Evolutionary conservation across 2,113 vertebrate species (phyloP).

Genomic region (Glareola pratincola): DNA sequence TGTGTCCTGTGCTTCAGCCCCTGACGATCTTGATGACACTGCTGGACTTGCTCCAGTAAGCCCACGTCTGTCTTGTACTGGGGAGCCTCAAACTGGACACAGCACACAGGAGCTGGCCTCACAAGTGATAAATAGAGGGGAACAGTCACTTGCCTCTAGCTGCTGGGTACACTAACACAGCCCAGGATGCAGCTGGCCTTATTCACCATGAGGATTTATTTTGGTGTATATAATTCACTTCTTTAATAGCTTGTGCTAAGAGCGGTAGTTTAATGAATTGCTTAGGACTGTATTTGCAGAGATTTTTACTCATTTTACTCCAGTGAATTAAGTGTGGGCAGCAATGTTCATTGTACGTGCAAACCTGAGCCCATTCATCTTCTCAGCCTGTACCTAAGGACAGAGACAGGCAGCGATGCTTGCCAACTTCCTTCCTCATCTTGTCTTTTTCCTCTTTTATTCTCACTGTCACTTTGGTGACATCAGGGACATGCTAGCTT

Average conservation of each 20-base stretch:
- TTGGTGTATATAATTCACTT: background rate
- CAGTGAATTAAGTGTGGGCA: background rate
- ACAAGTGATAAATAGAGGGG: background rate
- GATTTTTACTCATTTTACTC: background rate
- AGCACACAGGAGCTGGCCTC: background rate
- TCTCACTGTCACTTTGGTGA: background rate
- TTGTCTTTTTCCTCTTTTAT: background rate
- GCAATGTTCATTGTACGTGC: background rate
- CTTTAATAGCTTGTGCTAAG: background rate
- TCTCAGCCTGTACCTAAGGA: background rate
- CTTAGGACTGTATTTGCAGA: background rate
- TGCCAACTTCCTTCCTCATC: background rate
- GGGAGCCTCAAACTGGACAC: background rate
- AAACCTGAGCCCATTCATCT: background rate
- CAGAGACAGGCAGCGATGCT: background rate
- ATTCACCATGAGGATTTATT: background rate
- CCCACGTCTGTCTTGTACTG: background rate
- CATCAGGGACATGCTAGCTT: background rate
- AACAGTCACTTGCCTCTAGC: background rate
- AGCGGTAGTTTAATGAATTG: background rate
- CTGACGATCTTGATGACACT: background rate
- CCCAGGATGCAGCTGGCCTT: background rate
- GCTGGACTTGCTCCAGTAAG: background rate
- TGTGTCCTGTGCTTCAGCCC: background rate
- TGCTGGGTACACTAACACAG: background rate